Conservation (phyloP, 2,113 vertebrate species). For the Perca fluviatilis region DNA sequence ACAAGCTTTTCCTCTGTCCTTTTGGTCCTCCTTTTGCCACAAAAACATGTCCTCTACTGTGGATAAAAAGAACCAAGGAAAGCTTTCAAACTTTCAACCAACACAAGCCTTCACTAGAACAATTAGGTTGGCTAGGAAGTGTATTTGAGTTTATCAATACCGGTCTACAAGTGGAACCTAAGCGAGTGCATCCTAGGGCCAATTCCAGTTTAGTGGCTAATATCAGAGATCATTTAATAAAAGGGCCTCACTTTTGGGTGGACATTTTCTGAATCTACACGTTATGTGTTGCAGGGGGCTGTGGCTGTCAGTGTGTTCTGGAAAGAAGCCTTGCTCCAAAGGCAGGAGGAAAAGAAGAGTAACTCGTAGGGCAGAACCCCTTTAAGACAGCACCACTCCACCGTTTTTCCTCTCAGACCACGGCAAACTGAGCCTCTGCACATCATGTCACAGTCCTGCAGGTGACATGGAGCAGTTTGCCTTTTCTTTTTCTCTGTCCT, state of each 20-base stretch:
- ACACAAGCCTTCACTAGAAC: constrained; percentile 50
- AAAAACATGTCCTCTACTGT: constrained; percentile 28
- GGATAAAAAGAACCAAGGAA: constrained; percentile 51
- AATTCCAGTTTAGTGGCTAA: constrained; percentile 66
- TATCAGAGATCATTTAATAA: constrained; percentile 50
- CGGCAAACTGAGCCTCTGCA: constrained; percentile 70
- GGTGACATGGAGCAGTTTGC: constrained; percentile 75
- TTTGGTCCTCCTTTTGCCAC: constrained; percentile 46
- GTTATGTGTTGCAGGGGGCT: constrained; percentile 34
- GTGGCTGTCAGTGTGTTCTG: constrained; percentile 62
- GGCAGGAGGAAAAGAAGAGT: constrained; percentile 73
- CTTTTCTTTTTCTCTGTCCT: constrained; percentile 71
- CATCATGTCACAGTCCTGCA: constrained; percentile 82
- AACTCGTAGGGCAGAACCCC: constrained; percentile 67
- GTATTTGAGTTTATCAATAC: constrained; percentile 27
- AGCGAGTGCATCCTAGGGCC: constrained; percentile 31
- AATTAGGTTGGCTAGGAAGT: constrained; percentile 24
- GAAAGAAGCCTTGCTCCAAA: constrained; percentile 70
- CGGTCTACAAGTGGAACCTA: constrained; percentile 37
- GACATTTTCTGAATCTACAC: constrained; percentile 43
- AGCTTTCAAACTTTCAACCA: constrained; percentile 44
- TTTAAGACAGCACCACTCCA: constrained; percentile 81
- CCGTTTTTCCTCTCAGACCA: constrained; percentile 66
- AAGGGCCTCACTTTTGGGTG: constrained; percentile 74
- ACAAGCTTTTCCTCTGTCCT: constrained; percentile 41